Evolutionary conservation across 2,797 vertebrate species (phyloP), one percentile per base, ranked within the genome.

Genomic region (Syndactyla subalaris): DNA sequence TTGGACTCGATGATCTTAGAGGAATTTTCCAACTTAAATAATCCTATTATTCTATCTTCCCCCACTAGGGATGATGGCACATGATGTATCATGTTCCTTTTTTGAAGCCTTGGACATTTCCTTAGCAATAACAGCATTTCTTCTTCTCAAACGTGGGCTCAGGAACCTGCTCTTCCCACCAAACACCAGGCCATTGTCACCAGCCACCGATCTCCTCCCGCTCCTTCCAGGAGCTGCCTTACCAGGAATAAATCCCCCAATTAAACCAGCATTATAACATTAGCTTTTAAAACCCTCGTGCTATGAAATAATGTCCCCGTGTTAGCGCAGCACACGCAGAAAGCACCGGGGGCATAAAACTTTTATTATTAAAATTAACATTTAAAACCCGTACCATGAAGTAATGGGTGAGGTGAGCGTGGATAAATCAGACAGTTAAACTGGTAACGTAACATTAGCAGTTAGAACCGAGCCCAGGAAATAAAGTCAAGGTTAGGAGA

Each of bases 321-420:
- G 85, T 85, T 89, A 15, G 80, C 36, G 6, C 58, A 18, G 14
- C 4, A 2, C 46, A 51, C 3, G 1, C 19, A 1, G 72, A 72
- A 86, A 96, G 93, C 73, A 8, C 93, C 8, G 3, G 66, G 82
- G 85, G 80, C 3, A 39, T 96, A 96, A 96, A 95, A 90, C 79
- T 96, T 97, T 97, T 97, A 97, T 96, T 96, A 58, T 96, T 93
- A 95, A 96, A 96, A 97, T 97, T 95, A 97, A 97, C 96, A 97
- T 96, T 96, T 96, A 89, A 96, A 97, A 74, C 96, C 95, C 7
- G 7, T 68, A 87, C 91, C 88, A 49, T 87, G 93, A 95, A 96
- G 94, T 96, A 92, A 97, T 89, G 94, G 71, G 85, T 78, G 91
- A 96, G 89, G 89, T 92, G 90, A 96, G 65, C 9, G 1, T 58